Conservation (phyloP, 2,888 invertebrate genomes). For the Lydus trimaculatus region DNA sequence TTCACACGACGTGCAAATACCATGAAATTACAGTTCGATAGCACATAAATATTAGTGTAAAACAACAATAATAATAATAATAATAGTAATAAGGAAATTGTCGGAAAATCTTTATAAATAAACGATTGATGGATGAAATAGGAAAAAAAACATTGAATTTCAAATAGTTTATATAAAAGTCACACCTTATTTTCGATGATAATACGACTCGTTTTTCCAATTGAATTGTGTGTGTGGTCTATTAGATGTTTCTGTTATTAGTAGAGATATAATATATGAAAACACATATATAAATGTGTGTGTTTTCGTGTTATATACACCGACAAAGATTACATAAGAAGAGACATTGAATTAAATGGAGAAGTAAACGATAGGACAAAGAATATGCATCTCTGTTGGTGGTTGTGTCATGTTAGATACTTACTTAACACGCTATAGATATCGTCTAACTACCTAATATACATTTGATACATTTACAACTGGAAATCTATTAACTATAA, state of each 20-base stretch:
- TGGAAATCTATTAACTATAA: too few relatives aligned
- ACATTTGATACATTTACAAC: not conserved
- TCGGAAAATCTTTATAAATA: not conserved
- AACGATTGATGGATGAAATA: not conserved
- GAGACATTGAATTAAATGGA: slow-evolving; percentile 3
- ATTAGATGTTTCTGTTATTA: slow-evolving; percentile 6
- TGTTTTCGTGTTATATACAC: slow-evolving; percentile 1
- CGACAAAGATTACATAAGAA: slow-evolving; percentile 4
- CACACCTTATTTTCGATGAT: not conserved
- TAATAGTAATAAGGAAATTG: not conserved
- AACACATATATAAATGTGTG: not conserved
- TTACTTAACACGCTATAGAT: not conserved
- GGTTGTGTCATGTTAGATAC: not conserved
- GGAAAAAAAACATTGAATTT: not conserved
- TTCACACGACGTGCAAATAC: slow-evolving; percentile 49
- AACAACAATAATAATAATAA: not conserved
- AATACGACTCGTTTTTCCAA: not conserved
- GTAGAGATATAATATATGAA: not conserved
- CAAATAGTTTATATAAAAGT: not conserved
- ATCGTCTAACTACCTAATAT: not conserved
- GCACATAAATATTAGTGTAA: slow-evolving; percentile 13
- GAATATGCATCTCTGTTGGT: not conserved
- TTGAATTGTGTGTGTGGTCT: not conserved
- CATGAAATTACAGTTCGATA: slow-evolving; percentile 50
- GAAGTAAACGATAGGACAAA: not conserved